These are phyloP conservation scores for Anhinga rufa DNA, from an alignment of 2,113 vertebrate species.

Conservation along the genomic window DNA sequence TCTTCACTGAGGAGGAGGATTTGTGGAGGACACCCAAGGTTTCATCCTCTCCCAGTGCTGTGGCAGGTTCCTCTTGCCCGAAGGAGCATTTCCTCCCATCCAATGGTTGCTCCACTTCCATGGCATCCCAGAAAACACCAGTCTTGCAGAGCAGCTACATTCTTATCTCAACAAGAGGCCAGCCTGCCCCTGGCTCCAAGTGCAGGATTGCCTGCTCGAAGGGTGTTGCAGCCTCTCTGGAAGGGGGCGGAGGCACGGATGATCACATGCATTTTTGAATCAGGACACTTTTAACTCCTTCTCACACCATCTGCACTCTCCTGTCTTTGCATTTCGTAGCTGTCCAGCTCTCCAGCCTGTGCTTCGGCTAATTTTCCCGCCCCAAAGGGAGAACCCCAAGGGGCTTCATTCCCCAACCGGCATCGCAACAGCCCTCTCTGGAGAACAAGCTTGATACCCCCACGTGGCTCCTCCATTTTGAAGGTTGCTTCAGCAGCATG, in stretches of 20 bases:
- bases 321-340: background rate
- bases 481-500: background rate
- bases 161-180: background rate
- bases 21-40: background rate
- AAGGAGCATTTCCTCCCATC: background rate
- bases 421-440: background rate
- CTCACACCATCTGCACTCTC: fast-evolving
- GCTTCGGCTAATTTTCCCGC: background rate
- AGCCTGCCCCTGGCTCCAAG: fast-evolving
- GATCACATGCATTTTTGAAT: background rate
- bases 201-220: background rate
- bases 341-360: background rate
- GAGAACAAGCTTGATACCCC: background rate
- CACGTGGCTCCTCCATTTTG: fast-evolving
- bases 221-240: background rate
- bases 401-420: fast-evolving
- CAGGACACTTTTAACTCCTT: background rate
- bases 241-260: background rate
- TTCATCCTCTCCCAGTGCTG: background rate
- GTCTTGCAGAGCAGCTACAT: background rate
- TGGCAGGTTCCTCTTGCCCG: background rate
- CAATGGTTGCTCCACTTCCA: background rate
- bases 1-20: background rate
- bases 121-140: background rate
- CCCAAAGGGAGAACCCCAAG: background rate